These are phyloP conservation scores for Biston betularia DNA, from an alignment of 2,888 invertebrate genomes.

Conservation along the genomic window DNA sequence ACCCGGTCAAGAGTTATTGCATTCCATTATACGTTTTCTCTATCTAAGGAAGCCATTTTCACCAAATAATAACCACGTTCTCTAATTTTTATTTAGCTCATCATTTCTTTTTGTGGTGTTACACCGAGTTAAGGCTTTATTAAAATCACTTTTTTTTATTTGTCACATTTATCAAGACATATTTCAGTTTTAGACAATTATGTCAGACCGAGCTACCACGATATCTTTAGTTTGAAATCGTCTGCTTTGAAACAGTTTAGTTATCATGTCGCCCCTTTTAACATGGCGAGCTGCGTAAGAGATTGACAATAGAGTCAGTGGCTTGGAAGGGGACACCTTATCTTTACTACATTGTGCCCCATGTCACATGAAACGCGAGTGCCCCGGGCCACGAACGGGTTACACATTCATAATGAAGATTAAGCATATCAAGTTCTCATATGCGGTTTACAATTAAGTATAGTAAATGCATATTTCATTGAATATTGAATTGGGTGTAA, in stretches of 20 bases:
- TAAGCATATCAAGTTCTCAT: conserved; percentile 60
- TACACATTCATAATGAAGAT: conserved; percentile 79
- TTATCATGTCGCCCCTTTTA: conserved; percentile 68
- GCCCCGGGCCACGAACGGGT: conserved; percentile 73
- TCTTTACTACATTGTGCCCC: conserved; percentile 82
- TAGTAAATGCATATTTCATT: conserved; percentile 50
- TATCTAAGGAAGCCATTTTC: conserved; percentile 86
- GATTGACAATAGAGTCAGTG: conserved; percentile 82
- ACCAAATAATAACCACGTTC: conserved; percentile 82
- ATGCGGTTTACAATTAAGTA: conserved; percentile 54
- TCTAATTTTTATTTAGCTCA: conserved; percentile 80
- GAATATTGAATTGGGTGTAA: conserved; percentile 52
- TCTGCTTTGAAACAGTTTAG: conserved; percentile 57
- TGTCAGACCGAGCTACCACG: conserved; percentile 16
- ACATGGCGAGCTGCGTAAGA: conserved; percentile 75
- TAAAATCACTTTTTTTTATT: neutral
- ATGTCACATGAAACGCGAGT: conserved; percentile 79
- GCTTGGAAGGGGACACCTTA: conserved; percentile 82
- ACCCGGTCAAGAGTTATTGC: conserved; percentile 87
- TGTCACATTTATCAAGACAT: conserved; percentile 57
- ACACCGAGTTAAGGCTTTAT: neutral
- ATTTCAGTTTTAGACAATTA: conserved; percentile 25
- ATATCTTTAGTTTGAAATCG: conserved; percentile 47
- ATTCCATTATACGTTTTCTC: conserved; percentile 86
- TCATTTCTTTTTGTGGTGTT: conserved; percentile 57